Evolutionary conservation across 2,113 vertebrate species (phyloP), one percentile per base, ranked within the genome.

Genomic region (Coptodon bakossiorum): DNA sequence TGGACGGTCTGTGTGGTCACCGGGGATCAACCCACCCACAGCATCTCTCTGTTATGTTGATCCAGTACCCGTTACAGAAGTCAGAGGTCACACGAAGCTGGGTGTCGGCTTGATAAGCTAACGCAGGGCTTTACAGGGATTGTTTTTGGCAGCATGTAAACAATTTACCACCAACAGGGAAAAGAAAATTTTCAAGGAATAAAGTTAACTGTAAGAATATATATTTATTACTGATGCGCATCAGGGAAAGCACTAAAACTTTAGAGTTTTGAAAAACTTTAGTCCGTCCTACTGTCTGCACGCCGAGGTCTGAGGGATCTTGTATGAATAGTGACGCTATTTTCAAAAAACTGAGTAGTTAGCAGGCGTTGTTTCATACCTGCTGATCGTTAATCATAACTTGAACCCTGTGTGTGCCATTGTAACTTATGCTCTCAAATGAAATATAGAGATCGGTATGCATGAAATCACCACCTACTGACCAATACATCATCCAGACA

Each of bases 191-290:
- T 3, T 27, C 0, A 56, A 27, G 22, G 11, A 56, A 56, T 27
- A 56, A 56, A 27, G 22, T 13, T 6, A 12, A 4, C 0, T 56
- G 3, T 1, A 57, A 29, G 54, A 57, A 57, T 56, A 56, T 24
- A 11, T 0, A 56, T 56, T 24, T 56, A 56, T 56, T 54, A 54
- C 5, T 0, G 43, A 48, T 48, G 43, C 48, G 0, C 53, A 0
- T 54, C n/a, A 24, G 53, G n/a, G 53, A 56, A 56, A 24, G 48
- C 54, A 57, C 24, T 0, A 57, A 53, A 1, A 57, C 7, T 14
- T 12, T 36, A 36, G 36, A 4, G 36, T 54, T 22, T 22, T 9
- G 52, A 11, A 22, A 53, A 53, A 9, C 52, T 22, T 22, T 11
- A 57, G 11, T 7, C 54, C 22, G 4, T 56, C 22, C 12, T 59